Base-by-base conservation (phyloP, 2,888 invertebrate genomes). In the Acleris holmiana region DNA sequence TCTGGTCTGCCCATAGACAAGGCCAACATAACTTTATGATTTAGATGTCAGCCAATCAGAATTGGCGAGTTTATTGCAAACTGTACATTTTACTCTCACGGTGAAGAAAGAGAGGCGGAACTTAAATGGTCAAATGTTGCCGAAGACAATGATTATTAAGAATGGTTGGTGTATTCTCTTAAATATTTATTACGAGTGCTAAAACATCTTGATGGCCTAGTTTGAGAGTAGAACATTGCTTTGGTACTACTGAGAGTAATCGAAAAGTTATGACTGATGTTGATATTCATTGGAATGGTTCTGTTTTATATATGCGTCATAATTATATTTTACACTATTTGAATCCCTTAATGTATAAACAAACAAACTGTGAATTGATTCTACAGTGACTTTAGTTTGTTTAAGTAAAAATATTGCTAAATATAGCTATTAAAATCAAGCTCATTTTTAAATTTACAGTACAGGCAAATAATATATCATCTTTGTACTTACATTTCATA, bases 31-130 rank as follows among this genome's bases (percentile, higher is more conserved):
- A 62, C 56, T 48, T 54, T 59, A 65, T 59, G 64, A 64, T 54
- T 65, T 65, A 65, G 59, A 59, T 54, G 54, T 59, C 59, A 54
- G 54, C 48, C 59, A 48, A 65, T 65, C 64, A 59, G 47, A 53
- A 58, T 48, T 40, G 47, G 4, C 50, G 44, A 47, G 51, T 57
- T 63, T 57, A 47, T 51, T 53, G 25, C 46, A 19, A 23, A 19
- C 19, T 49, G 7, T 44, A 48, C 59, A 49, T 54, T 29, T 54
- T 19, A 54, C 54, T 49, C 46, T 46, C 25, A 17, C 25, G 13
- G 19, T 19, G n/a, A 21, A 49, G 29, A 6, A 29, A 6, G 49
- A 65, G 48, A 64, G 8, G 6, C 19, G 29, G 25, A 41, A 40
- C 58, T 58, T 58, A 40, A 51, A 62, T 62, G 56, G 56, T 40